Conservation (phyloP, 2,113 vertebrate species). For the Indicator indicator region DNA sequence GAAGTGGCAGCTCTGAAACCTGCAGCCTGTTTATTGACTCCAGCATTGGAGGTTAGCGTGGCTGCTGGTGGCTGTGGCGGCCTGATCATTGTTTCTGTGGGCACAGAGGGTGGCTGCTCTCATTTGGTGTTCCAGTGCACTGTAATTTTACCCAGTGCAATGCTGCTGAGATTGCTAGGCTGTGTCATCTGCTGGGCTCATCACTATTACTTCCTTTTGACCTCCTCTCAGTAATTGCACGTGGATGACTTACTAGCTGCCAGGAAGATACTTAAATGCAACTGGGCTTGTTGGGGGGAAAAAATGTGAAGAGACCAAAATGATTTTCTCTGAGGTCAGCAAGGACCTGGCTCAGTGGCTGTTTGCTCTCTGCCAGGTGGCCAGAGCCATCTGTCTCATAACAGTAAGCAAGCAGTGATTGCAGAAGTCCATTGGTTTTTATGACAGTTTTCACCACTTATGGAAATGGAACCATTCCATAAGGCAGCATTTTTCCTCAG, state of each 20-base stretch:
- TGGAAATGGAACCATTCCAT: slow-evolving; percentile 37
- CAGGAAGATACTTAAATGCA: neutral
- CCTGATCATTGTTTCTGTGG: slow-evolving; percentile 38
- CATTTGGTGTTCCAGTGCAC: neutral
- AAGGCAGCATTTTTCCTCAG: slow-evolving; percentile 43
- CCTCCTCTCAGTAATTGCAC: slow-evolving; percentile 36
- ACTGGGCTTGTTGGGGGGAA: neutral
- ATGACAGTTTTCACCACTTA: slow-evolving; percentile 20
- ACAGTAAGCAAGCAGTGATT: neutral
- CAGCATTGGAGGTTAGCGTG: neutral
- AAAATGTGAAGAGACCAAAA: neutral
- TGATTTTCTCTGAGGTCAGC: neutral
- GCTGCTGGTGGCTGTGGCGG: neutral
- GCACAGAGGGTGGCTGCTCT: neutral
- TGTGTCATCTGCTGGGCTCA: slow-evolving; percentile 43
- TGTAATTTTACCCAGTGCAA: slow-evolving; percentile 37
- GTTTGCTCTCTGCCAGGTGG: slow-evolving; percentile 14
- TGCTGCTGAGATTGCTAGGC: neutral
- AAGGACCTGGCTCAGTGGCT: neutral
- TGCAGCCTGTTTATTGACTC: slow-evolving; percentile 23
- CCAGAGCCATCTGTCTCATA: slow-evolving; percentile 15
- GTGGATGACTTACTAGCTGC: slow-evolving; percentile 26
- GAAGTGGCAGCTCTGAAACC: slow-evolving; percentile 6
- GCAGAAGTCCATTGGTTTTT: slow-evolving; percentile 16
- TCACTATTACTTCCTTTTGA: slow-evolving; percentile 56